Evolutionary conservation across 2,888 invertebrate species (phyloP), one percentile per base, ranked within the genome.

Genomic region (Boloria euphrosyne): DNA sequence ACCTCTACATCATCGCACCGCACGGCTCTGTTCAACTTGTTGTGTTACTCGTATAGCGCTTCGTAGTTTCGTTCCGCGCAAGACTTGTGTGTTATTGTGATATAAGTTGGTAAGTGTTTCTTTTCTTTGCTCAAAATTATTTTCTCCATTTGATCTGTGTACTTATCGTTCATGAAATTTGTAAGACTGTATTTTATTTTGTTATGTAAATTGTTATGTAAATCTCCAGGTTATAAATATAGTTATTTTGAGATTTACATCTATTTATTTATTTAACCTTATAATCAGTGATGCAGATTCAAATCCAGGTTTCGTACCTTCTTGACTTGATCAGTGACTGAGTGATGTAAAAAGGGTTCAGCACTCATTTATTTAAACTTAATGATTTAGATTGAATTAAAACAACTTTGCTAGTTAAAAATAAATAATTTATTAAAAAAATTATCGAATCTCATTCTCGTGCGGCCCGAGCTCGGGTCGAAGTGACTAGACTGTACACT

Each of bases 131-230:
- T 90, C 89, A 90, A 88, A 85, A 85, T 86, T 85, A 73, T 65
- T 75, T 84, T 82, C 77, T 74, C 70, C 76, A 77, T 81, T 81
- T 78, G 83, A 86, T 85, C 85, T 86, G 79, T 86, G 79, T 92
- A 92, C 91, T 92, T 92, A 92, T 88, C 80, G 81, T 89, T 87
- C 85, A 84, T 87, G 90, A 86, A 90, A 92, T 89, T 90, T 84
- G 88, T 90, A 91, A 92, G 92, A 92, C 92, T 92, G 92, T 92
- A 89, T 88, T 84, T 89, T 86, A 86, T 88, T 89, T 89, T 86
- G 86, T 91, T 91, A 88, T 88, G 86, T 90, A 86, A 88, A 86
- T 90, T 86, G 88, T 90, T 90, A 88, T 22, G 22, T 22, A 22
- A 22, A 22, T 86, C 81, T 86, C 87, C 87, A 86, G 84, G 87